Percentiles rank a stretch among this genome's conserved stretches.
phyloP scores from a whole-genome alignment of 2,797 vertebrate species.

The Schizopygopsis pylzovi region DNA sequence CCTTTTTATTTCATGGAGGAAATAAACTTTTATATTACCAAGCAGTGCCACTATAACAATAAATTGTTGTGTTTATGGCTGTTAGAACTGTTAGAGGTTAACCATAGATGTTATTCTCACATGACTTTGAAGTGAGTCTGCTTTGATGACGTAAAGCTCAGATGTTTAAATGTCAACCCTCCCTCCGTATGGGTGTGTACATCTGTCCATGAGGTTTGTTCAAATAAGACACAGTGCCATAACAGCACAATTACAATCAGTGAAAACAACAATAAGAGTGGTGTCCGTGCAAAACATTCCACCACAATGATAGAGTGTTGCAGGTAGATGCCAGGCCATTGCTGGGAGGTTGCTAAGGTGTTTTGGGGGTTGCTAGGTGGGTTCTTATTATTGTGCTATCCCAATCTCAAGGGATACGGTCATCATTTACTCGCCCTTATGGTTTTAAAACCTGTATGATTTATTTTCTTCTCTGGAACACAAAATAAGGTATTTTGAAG shows the following conservation, averaged over 20 bases:
- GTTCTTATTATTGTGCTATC: background rate
- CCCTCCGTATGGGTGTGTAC: constrained; percentile 5
- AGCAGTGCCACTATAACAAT: background rate
- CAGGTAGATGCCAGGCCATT: background rate
- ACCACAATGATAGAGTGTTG: background rate
- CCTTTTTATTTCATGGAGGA: background rate
- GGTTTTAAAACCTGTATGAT: background rate
- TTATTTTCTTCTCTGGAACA: too few relatives aligned
- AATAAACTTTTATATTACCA: background rate
- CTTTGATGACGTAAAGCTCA: constrained; percentile 51
- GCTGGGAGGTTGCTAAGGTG: background rate
- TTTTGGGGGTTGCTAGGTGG: background rate
- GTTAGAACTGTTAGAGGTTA: background rate
- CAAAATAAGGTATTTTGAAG: background rate
- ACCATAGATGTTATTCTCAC: background rate
- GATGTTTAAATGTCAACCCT: constrained; percentile 54
- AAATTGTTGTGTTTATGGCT: constrained; percentile 14
- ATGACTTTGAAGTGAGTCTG: constrained; percentile 39
- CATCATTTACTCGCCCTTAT: background rate
- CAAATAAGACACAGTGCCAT: background rate
- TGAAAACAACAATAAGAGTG: background rate
- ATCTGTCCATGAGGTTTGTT: constrained; percentile 7
- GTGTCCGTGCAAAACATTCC: background rate
- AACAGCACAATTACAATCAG: constrained; percentile 54
- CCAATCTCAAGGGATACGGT: background rate